Base-by-base conservation (phyloP, 2,113 vertebrate genomes). In the Tylochromis polylepis region DNA sequence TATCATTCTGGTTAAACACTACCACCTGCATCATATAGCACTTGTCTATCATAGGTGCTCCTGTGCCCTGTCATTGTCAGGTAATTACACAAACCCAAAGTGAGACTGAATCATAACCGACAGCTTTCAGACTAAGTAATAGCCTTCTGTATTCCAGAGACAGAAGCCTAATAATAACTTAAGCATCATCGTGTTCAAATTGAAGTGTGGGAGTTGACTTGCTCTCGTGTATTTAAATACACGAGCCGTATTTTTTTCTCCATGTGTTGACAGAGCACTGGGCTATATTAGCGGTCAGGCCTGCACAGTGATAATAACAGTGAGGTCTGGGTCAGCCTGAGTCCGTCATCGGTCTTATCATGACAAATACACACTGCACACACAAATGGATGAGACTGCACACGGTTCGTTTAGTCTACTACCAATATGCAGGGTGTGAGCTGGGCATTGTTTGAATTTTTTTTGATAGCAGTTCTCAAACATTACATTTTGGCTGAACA, bases 51-150 rank as follows among this genome's bases (percentile, higher is more conserved):
- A 81, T 51, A 79, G n/a, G 15, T 20, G 75, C 38, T 0, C 1
- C 81, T 65, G 46, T 3, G 34, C 83, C 85, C 89, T 93, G 84
- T 93, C 89, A 95, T 94, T 90, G 88, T 89, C 88, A n/a, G 80
- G 22, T 67, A 85, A 88, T 93, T 84, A 94, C 36, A 88, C 10
- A 11, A 85, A 38, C 22, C 56, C 51, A 46, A 20, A 84, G 87
- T 85, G 79, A 89, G 85, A 86, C 58, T 90, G 70, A 88, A 82
- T 91, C 83, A 83, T 72, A 84, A 36, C 36, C 29, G 8, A 27
- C 20, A 43, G 29, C n/a, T 34, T 82, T 87, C 36, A 49, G 55
- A 46, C 81, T 81, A 83, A 87, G 85, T 79, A 46, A 77, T 51
- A 51, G n/a, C 38, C 27, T 36, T 43, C 27, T 82, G n/a, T 83